A percentile compares a stretch with the other conserved stretches of the same genome.
phyloP scores from a whole-genome alignment of 1,140 invertebrate species.

The Drosophila orena region DNA sequence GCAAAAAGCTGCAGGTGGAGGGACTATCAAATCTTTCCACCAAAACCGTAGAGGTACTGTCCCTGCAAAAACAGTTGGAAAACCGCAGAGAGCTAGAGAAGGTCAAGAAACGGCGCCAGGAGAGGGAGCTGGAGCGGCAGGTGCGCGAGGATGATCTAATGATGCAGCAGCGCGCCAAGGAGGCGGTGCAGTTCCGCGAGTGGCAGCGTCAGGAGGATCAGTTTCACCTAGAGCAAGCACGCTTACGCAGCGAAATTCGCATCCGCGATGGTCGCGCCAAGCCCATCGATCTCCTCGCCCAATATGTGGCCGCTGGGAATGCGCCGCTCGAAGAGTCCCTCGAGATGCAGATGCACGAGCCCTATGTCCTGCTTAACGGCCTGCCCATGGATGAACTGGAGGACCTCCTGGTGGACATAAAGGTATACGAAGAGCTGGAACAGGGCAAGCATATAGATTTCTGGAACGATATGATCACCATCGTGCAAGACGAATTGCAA shows the following conservation, averaged over 20 bases:
- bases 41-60: constrained; percentile 94
- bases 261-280: constrained; percentile 98
- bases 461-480: constrained; percentile 98
- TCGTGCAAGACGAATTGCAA: constrained; percentile 97
- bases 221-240: constrained; percentile 95
- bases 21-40: constrained; percentile 91
- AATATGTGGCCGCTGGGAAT: constrained; percentile 93
- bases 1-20: constrained; percentile 98
- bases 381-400: constrained; percentile 97
- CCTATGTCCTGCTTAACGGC: constrained; percentile 97
- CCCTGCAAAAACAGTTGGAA: constrained; percentile 95
- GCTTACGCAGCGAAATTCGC: constrained; percentile 95
- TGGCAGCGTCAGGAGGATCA: constrained; percentile 98
- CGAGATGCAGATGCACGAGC: constrained; percentile 99
- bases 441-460: constrained; percentile 95
- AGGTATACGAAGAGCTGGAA: constrained; percentile 95
- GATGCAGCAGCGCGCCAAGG: constrained; percentile 94
- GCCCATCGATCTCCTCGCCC: constrained; percentile 98
- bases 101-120: constrained; percentile 95
- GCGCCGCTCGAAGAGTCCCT: constrained; percentile 96
- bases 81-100: constrained; percentile 95
- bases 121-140: constrained; percentile 95
- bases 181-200: constrained; percentile 96
- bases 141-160: constrained; percentile 96
- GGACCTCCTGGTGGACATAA: constrained; percentile 98